A percentile compares a stretch with the other conserved stretches of the same genome.
Evolutionary conservation across 2,888 invertebrate genomes (phyloP).

Genomic region (Tricholauxania praeusta): DNA sequence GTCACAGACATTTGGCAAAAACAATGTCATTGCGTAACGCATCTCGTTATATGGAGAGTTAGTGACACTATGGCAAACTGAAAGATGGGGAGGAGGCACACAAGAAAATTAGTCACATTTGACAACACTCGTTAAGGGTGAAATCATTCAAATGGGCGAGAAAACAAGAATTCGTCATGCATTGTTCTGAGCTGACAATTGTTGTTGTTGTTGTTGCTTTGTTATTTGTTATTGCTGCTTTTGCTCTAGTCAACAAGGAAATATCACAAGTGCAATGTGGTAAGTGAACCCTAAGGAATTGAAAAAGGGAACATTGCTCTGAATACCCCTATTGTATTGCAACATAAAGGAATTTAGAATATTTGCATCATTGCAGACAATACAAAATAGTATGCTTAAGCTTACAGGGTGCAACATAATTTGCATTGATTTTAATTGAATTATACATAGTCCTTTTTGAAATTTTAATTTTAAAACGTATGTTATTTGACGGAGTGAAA

Average conservation of each 20-base stretch:
- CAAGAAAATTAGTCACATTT: constrained; percentile 50
- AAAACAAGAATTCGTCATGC: constrained; percentile 67
- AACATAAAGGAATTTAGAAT: constrained; percentile 19
- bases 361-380: not conserved
- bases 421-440: too few relatives aligned
- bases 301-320: not conserved
- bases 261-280: constrained; percentile 45
- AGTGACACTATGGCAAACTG: not conserved
- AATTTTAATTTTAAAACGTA: too few relatives aligned
- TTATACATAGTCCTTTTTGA: too few relatives aligned
- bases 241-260: constrained; percentile 48
- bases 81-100: not conserved
- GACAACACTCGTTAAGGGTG: constrained; percentile 40
- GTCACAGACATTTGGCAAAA: constrained; percentile 66
- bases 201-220: constrained; percentile 44
- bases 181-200: constrained; percentile 60
- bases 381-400: too few relatives aligned
- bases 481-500: too few relatives aligned
- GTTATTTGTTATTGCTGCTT: constrained; percentile 13
- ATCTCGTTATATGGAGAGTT: too few relatives aligned
- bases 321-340: not conserved
- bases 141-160: constrained; percentile 58
- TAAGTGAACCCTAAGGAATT: constrained; percentile 41
- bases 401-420: too few relatives aligned
- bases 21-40: constrained; percentile 47